phyloP scores from a whole-genome alignment of 2,797 vertebrate genomes.

The Eupleurogrammus muticus region DNA sequence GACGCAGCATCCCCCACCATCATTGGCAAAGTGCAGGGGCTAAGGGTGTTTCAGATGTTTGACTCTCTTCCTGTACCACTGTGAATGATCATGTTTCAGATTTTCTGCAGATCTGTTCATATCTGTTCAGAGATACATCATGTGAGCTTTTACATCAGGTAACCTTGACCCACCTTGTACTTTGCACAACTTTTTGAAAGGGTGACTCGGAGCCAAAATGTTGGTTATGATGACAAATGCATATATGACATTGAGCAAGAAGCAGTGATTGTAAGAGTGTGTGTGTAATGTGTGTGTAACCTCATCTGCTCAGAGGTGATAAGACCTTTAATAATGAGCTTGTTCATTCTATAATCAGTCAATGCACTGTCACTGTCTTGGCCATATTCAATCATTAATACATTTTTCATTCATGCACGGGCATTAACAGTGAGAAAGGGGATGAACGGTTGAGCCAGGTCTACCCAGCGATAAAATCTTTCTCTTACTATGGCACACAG shows the following conservation, averaged over 20 bases:
- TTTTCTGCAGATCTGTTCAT: neutral
- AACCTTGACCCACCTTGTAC: conserved; percentile 43
- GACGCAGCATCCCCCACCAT: neutral
- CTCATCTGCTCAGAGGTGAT: conserved; percentile 71
- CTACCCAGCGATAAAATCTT: conserved; percentile 35
- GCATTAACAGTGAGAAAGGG: conserved; percentile 41
- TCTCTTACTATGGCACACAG: conserved; percentile 10
- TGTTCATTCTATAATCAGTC: conserved; percentile 72
- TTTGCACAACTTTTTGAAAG: conserved; percentile 47
- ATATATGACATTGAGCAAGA: conserved; percentile 57
- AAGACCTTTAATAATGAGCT: conserved; percentile 78
- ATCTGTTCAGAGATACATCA: neutral
- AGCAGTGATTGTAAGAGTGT: conserved; percentile 24
- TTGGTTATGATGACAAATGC: conserved; percentile 65
- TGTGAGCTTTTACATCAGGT: conserved; percentile 7
- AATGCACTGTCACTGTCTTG: conserved; percentile 60
- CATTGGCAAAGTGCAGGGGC: too few relatives aligned
- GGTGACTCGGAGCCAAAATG: conserved; percentile 34
- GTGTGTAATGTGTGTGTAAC: conserved; percentile 25
- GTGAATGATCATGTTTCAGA: neutral
- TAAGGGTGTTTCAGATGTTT: too few relatives aligned
- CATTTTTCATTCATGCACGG: conserved; percentile 63
- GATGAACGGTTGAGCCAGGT: conserved; percentile 43
- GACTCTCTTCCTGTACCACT: too few relatives aligned
- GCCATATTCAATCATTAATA: conserved; percentile 67